Conservation (phyloP, 2,113 vertebrate genomes). For the Rhea americana region DNA sequence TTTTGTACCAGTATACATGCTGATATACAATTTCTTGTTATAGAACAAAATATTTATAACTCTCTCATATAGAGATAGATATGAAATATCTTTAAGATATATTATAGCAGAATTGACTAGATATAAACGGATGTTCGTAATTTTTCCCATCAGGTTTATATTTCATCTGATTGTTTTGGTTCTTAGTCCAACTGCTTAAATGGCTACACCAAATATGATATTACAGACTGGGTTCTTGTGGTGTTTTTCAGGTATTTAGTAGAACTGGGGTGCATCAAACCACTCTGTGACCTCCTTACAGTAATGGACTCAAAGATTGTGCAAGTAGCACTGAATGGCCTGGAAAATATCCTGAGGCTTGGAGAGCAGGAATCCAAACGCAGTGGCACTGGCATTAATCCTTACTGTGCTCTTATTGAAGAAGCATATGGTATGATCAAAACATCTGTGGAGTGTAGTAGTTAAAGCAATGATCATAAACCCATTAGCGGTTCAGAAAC, state of each 20-base stretch:
- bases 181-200: background rate
- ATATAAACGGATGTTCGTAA: background rate
- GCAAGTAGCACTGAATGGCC: conserved; percentile 93
- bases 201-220: background rate
- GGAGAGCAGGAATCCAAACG: conserved; percentile 96
- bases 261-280: conserved; percentile 95
- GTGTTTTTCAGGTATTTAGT: conserved; percentile 88
- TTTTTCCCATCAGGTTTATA: background rate
- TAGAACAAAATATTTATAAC: background rate
- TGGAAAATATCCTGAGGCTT: conserved; percentile 95
- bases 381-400: conserved; percentile 89
- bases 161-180: background rate
- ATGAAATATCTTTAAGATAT: background rate
- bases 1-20: background rate
- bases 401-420: conserved; percentile 95
- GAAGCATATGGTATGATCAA: conserved; percentile 90
- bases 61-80: background rate
- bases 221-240: background rate
- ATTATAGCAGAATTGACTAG: background rate
- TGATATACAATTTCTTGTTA: background rate
- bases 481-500: background rate
- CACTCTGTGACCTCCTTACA: conserved; percentile 95
- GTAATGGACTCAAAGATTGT: conserved; percentile 99
- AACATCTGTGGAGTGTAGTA: background rate
- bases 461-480: background rate